Evolutionary conservation across 2,888 invertebrate genomes (phyloP), one percentile per base, ranked within the genome.

Genomic region (Stenodema calcarata): DNA sequence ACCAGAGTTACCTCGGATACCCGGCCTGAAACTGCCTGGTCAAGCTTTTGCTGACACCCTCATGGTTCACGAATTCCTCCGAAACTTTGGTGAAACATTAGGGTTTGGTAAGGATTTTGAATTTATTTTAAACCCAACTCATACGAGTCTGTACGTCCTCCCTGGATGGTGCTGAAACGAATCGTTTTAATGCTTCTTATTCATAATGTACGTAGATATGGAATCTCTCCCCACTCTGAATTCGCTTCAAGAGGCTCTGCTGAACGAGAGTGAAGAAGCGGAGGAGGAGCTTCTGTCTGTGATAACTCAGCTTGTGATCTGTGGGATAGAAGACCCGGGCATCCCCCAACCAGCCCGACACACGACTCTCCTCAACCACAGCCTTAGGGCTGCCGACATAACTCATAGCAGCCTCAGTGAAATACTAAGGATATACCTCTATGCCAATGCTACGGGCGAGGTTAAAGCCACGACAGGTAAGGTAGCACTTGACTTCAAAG

Each of bases 11-110:
- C 94, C 95, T 86, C 93, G 98, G 89, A 94, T 99, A 89, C 94
- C 95, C 0, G 96, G 96, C 0, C 92, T 97, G 86, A 94, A 94
- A 90, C 92, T 99, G 82, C 93, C 96, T 0, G 98, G 97, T 0
- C 95, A 96, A 90, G 98, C 98, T 0, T 97, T 98, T 92, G 96
- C 97, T 0, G 97, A 99, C 91, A 93, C 96, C 70, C 92, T 99
- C 28, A 98, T 99, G 95, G 96, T 97, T n/a, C 96, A 96, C 90
- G 99, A 99, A 92, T 99, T 99, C 91, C 93, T 99, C 89, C 96
- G 98, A 90, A 99, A 98, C 92, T 99, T 99, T 91, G 97, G 97
- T 81, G 97, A 97, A 91, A 97, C 97, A 0, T 93, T 99, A 0
- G 98, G 98, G 85, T 97, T 99, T 90, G 96, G 96, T 97, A 90